Conservation (phyloP, 2,888 invertebrate species). For the Hipparchia semele region DNA sequence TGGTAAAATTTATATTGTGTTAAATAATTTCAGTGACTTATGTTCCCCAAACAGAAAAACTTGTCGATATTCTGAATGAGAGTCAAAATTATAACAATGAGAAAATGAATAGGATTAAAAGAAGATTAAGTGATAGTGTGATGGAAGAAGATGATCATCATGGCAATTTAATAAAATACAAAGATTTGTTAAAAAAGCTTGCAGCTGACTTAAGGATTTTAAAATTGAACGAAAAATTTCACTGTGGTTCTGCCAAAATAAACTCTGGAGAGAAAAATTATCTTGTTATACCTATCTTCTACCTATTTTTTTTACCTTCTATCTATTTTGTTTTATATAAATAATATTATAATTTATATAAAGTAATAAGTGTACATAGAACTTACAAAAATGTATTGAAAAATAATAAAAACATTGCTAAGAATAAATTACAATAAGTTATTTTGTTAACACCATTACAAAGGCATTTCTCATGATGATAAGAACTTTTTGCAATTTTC, state of each 20-base stretch:
- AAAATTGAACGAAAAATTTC: conserved; percentile 50
- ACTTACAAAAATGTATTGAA: background rate
- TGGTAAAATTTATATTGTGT: conserved; percentile 5
- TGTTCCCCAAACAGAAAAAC: background rate
- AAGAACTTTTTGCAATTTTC: conserved; percentile 40
- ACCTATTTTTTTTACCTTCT: conserved; percentile 22
- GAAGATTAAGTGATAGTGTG: conserved; percentile 14
- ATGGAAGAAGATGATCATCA: conserved; percentile 3
- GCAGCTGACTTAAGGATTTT: conserved; percentile 49
- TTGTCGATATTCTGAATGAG: background rate
- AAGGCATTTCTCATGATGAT: conserved; percentile 35
- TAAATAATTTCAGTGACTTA: conserved; percentile 18
- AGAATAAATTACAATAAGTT: conserved; percentile 30
- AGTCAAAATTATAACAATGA: background rate
- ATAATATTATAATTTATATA: background rate
- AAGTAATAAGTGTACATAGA: background rate
- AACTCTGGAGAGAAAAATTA: conserved; percentile 13
- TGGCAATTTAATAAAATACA: conserved; percentile 41
- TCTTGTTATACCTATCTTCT: conserved; percentile 19
- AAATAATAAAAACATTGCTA: conserved; percentile 36
- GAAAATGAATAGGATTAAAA: conserved; percentile 27
- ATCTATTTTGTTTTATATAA: background rate
- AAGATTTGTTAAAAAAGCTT: conserved; percentile 47
- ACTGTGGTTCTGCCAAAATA: conserved; percentile 43
- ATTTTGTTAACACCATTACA: conserved; percentile 41